These are phyloP conservation scores for Troides oblongomaculatus DNA, from an alignment of 2,888 invertebrate species.

Conservation along the genomic window DNA sequence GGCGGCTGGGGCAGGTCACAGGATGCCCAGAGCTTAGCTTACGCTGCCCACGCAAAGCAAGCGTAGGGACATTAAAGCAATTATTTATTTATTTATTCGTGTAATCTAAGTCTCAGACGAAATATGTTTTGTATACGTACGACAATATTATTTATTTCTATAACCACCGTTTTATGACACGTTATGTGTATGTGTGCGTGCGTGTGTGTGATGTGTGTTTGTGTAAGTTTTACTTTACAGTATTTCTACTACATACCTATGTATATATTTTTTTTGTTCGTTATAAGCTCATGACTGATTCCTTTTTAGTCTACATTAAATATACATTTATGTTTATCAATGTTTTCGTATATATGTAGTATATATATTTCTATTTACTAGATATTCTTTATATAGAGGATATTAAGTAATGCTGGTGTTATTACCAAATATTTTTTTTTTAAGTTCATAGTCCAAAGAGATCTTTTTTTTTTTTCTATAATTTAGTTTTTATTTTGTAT, in stretches of 20 bases:
- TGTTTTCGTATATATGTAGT: constrained; percentile 35
- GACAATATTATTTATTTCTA: constrained; percentile 37
- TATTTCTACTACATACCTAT: constrained; percentile 36
- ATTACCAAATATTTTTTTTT: constrained; percentile 51
- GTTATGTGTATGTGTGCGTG: constrained; percentile 35
- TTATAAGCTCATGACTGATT: constrained; percentile 50
- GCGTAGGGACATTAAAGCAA: constrained; percentile 44
- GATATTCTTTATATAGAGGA: constrained; percentile 33
- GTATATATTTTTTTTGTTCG: constrained; percentile 39
- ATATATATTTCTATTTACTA: constrained; percentile 37
- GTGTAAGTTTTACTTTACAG: constrained; percentile 40
- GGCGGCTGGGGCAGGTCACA: constrained; percentile 84
- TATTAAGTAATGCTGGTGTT: constrained; percentile 35
- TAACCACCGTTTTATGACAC: constrained; percentile 50
- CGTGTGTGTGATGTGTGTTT: constrained; percentile 38
- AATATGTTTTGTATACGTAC: constrained; percentile 31
- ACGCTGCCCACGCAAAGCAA: constrained; percentile 80
- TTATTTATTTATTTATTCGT: constrained; percentile 34
- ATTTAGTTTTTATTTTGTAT: constrained; percentile 47
- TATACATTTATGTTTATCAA: constrained; percentile 21
- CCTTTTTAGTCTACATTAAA: constrained; percentile 34
- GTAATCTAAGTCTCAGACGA: constrained; percentile 36
- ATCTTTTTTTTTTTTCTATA: constrained; percentile 42
- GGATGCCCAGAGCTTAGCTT: constrained; percentile 84
- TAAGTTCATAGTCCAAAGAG: constrained; percentile 72